Conservation (phyloP, 2,113 vertebrate genomes). For the Ctenodactylus gundi region DNA sequence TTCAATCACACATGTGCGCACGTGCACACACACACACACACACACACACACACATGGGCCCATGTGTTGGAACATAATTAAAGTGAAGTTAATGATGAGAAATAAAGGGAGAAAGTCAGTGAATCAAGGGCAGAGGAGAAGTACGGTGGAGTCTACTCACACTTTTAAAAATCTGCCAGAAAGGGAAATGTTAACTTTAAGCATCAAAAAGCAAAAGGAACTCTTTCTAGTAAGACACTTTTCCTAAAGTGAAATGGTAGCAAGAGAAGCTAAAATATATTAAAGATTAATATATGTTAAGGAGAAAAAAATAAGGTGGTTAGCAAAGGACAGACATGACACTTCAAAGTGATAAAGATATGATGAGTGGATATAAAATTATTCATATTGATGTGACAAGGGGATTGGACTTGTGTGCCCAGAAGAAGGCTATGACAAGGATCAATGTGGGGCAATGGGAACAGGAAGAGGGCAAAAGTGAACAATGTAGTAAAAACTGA, state of each 20-base stretch:
- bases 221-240: conserved; percentile 16
- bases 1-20: not conserved
- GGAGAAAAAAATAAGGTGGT: conserved; percentile 45
- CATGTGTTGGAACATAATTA: not conserved
- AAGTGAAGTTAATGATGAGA: conserved; percentile 43
- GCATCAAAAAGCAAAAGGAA: not conserved
- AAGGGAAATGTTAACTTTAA: conserved; percentile 59
- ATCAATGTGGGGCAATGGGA: not conserved
- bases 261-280: conserved; percentile 62
- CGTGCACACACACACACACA: no score
- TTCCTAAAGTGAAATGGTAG: conserved; percentile 47
- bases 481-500: conserved; percentile 52
- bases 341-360: conserved; percentile 10
- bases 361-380: conserved; percentile 40
- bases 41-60: no score
- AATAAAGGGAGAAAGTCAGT: not conserved
- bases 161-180: not conserved
- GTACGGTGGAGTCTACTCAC: not conserved
- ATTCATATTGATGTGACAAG: conserved; percentile 52
- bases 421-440: conserved; percentile 39
- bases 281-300: conserved; percentile 49
- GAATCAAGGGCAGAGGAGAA: not conserved
- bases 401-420: conserved; percentile 1
- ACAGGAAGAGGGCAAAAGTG: conserved; percentile 46
- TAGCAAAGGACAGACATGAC: conserved; percentile 35